Base-by-base conservation (phyloP, 2,113 vertebrate species). In the Myrmecophaga tridactyla region DNA sequence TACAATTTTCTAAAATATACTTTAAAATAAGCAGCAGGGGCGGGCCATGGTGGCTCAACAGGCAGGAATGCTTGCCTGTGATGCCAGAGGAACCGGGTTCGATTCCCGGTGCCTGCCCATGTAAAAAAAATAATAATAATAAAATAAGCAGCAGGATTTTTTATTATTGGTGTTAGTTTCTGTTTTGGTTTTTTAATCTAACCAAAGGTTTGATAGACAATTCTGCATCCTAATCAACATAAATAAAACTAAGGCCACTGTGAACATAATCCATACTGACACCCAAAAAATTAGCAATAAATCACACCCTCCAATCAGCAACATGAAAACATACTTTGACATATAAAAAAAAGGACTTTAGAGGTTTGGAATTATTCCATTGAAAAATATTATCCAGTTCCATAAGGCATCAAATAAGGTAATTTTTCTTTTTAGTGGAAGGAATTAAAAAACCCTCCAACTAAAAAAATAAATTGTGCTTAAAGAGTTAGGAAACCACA, bases 201-300 rank as follows among this genome's bases (percentile, higher is more conserved):
- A 96, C 67, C 58, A 75, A 20, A 86, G 41, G 17, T 69, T 43
- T 82, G 36, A 80, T 56, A 72, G n/a, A 36, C 88, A 93, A 86
- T 93, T 87, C 95, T 94, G 56, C 69, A 95, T 86, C 76, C 73
- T 80, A 58, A 90, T 86, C 63, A 90, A 95, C 8, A 46, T 56
- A 89, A 87, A 86, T 90, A 78, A 51, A 95, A 77, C 15, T 39
- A 72, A 93, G 62, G 29, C 73, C 75, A 77, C 1, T 75, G 8
- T 70, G 36, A 89, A 85, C 3, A 72, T 48, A 92, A 85, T 27
- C 23, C 51, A 75, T 36, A 41, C 13, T 36, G 5, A 94, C n/a
- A 65, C 1, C 84, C 14, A 87, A 80, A 41, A 89, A 75, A 86
- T n/a, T 3, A 46, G 36, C n/a, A 63, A 36, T 34, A 82, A 94